Evolutionary conservation across 2,797 vertebrate genomes (phyloP).

Genomic region (Malurus splendens): DNA sequence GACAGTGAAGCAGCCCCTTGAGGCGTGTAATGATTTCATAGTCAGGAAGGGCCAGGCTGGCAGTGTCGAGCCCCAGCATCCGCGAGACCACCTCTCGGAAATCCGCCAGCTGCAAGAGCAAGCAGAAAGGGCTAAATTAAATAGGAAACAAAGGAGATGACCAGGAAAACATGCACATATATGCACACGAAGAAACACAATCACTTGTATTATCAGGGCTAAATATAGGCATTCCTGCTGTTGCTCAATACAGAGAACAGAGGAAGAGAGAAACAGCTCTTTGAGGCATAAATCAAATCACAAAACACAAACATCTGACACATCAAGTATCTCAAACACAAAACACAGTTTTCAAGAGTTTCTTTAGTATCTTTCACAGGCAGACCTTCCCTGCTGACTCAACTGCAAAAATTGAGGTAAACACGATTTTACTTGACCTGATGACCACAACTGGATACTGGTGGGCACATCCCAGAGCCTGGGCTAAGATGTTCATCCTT

Average conservation of each 20-base stretch:
- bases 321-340: not conserved
- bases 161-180: not conserved
- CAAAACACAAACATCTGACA: not conserved
- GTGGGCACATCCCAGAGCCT: not conserved
- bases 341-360: not conserved
- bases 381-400: not conserved
- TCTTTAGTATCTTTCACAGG: not conserved
- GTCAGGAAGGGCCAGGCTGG: slow-evolving; percentile 72
- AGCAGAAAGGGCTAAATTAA: not conserved
- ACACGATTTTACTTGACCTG: not conserved
- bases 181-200: not conserved
- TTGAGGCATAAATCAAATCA: not conserved
- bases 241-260: not conserved
- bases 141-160: not conserved
- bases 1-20: slow-evolving; percentile 74
- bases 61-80: slow-evolving; percentile 78
- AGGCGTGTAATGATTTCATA: slow-evolving; percentile 84
- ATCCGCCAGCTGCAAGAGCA: slow-evolving; percentile 76
- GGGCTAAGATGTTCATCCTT: not conserved
- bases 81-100: slow-evolving; percentile 81
- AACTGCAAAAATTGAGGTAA: not conserved
- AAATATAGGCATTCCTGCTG: not conserved
- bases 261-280: not conserved
- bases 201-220: not conserved
- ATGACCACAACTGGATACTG: not conserved